These are phyloP conservation scores for Calliopsis andreniformis DNA, from an alignment of 1,140 invertebrate genomes.

Conservation along the genomic window DNA sequence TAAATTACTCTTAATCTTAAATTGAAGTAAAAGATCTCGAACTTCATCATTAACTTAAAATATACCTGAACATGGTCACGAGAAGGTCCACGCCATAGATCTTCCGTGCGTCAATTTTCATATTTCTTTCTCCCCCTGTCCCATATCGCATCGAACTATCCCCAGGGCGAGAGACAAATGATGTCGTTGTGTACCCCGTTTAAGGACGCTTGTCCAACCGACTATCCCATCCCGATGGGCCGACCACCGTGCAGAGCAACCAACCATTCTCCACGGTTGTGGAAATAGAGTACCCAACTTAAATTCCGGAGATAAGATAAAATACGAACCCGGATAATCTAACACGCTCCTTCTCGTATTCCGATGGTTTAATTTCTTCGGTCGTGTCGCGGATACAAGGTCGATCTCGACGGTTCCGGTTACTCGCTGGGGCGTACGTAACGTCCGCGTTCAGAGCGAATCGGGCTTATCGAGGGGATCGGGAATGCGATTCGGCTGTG, in stretches of 20 bases:
- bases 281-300: constrained; percentile 41
- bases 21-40: too few relatives aligned
- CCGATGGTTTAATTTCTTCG: constrained; percentile 56
- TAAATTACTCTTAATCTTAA: too few relatives aligned
- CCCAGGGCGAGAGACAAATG: constrained; percentile 16
- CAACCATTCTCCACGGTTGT: constrained; percentile 29
- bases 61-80: too few relatives aligned
- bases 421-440: constrained; percentile 17
- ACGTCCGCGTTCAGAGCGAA: neutral
- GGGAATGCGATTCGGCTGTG: constrained; percentile 24
- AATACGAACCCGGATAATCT: constrained; percentile 56
- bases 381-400: constrained; percentile 32
- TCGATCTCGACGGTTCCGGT: constrained; percentile 27
- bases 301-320: constrained; percentile 62
- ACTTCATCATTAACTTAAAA: too few relatives aligned
- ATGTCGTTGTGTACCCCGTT: constrained; percentile 15
- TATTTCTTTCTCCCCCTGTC: constrained; percentile 9
- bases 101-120: constrained; percentile 20
- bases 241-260: constrained; percentile 57
- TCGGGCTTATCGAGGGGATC: constrained; percentile 23
- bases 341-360: constrained; percentile 57
- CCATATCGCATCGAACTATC: neutral
- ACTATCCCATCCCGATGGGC: constrained; percentile 27
- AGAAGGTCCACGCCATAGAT: too few relatives aligned
- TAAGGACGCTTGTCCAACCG: constrained; percentile 42